Conservation (phyloP, 2,888 invertebrate genomes). For the Tryphoninae sp. region DNA sequence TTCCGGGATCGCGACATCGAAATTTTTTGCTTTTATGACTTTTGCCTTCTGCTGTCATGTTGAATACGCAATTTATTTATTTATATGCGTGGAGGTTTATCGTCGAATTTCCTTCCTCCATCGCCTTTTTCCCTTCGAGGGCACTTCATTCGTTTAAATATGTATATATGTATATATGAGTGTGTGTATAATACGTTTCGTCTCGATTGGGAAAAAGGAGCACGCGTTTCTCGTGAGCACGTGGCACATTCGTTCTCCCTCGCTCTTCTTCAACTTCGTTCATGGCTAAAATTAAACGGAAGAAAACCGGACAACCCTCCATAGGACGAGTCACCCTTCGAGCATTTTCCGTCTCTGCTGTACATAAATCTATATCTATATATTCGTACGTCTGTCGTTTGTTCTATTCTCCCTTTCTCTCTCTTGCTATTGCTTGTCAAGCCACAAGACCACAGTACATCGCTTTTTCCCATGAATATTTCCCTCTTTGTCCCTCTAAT, state of each 20-base stretch:
- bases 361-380: conserved; percentile 10
- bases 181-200: no score
- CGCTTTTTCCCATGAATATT: conserved; percentile 23
- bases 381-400: conserved; percentile 10
- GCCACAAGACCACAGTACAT: conserved; percentile 15
- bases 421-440: conserved; percentile 24
- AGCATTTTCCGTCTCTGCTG: conserved; percentile 4
- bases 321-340: conserved; percentile 53
- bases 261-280: conserved; percentile 17
- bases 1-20: not conserved
- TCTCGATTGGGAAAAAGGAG: conserved; percentile 30
- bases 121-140: not conserved
- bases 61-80: conserved; percentile 51
- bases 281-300: conserved; percentile 72
- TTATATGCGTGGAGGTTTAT: conserved; percentile 20
- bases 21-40: conserved; percentile 35
- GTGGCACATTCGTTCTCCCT: conserved; percentile 66
- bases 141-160: conserved; percentile 7
- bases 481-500: conserved; percentile 9
- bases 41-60: not conserved
- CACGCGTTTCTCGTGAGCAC: conserved; percentile 67
- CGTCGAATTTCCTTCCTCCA: conserved; percentile 3
- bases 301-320: conserved; percentile 60
- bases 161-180: not conserved
- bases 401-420: conserved; percentile 15